Base-by-base conservation (phyloP, 2,113 vertebrate genomes). In the Mobula hypostoma region DNA sequence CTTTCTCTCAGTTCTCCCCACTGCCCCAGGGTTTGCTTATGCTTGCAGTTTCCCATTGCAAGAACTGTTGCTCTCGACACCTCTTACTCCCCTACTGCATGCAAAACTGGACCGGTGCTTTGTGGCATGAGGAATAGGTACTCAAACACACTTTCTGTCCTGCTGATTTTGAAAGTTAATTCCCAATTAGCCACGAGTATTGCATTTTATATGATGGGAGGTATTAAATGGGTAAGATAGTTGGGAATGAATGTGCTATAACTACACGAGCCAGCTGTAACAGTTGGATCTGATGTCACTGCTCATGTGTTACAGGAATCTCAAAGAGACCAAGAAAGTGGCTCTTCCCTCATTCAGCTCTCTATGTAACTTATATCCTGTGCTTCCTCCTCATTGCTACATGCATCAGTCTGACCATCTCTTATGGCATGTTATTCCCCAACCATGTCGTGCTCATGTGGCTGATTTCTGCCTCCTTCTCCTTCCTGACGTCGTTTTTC, bases 371-470 rank as follows among this genome's bases (percentile, higher is more conserved):
- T 9, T 97, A 97, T 94, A 88, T 95, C 5, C 79, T 97, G 82
- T 95, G 96, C 87, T 95, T 95, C 8, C 7, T 94, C 61, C 92
- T 97, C 56, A 72, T 97, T 56, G 96, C 94, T 32, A 94, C 68
- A 0, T 97, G 97, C 80, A 95, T 97, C 95, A 87, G 95, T 0
- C 94, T 96, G 90, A 96, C 96, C 5, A 96, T 96, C 56, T 96
- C 97, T 74, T 98, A 98, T 12, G 96, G 96, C 29, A 95, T 96
- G 94, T 95, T 94, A 94, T 96, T 97, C 94, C 95, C 96, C 94
- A 96, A 95, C 94, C 76, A 94, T 0, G 96, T 96, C 0, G 94
- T 97, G 29, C 96, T 98, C 74, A 96, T 97, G 96, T 98, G 97
- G 97, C 95, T 98, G 27, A 87, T 95, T 14, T 97, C 97, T 0